phyloP scores from a whole-genome alignment of 2,797 vertebrate genomes.

The Hypotaenidia okinawae region DNA sequence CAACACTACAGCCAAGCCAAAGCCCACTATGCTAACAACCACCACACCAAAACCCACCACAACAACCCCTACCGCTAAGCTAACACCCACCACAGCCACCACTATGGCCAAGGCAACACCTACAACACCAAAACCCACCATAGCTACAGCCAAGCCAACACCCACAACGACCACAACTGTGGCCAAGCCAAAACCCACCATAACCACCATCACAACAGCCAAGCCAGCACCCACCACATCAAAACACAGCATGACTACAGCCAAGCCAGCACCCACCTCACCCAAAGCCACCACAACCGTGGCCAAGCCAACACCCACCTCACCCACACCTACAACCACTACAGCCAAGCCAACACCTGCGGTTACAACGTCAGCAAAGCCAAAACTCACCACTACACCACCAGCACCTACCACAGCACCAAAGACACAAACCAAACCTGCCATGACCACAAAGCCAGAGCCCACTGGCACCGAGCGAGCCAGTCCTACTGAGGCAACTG shows the following conservation, averaged over 20 bases:
- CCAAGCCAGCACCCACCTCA: background rate
- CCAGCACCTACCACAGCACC: background rate
- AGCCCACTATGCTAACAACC: background rate
- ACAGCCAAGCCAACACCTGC: background rate
- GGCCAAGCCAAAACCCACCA: background rate
- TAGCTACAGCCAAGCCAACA: fast-evolving
- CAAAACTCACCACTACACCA: background rate
- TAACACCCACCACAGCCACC: background rate
- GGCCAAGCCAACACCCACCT: background rate
- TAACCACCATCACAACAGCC: fast-evolving
- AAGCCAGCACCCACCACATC: background rate
- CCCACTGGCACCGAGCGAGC: background rate
- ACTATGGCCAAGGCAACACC: background rate
- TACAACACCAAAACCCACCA: background rate
- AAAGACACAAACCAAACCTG: background rate
- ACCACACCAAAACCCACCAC: background rate
- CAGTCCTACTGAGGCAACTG: background rate
- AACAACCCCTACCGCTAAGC: no score
- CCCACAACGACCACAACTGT: background rate
- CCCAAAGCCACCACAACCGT: background rate
- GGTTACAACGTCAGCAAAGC: background rate
- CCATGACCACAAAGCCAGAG: background rate
- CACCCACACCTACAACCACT: background rate
- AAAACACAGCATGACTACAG: background rate
- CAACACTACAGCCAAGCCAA: background rate